phyloP scores from a whole-genome alignment of 2,113 vertebrate species.

The Myodes glareolus region DNA sequence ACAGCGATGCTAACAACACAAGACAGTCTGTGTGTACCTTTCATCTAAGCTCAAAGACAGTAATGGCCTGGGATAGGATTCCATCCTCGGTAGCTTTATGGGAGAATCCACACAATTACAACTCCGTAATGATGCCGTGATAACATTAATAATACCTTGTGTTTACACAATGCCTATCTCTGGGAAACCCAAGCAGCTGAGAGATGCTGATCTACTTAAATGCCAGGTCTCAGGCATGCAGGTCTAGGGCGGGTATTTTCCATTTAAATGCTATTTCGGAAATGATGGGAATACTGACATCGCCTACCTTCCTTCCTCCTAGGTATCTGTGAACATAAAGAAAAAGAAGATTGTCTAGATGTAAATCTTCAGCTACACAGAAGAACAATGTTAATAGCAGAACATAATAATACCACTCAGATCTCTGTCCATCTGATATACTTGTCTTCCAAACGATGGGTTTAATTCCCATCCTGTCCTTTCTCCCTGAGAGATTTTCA shows the following conservation, averaged over 20 bases:
- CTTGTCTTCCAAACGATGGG: conserved; percentile 77
- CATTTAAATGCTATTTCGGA: conserved; percentile 68
- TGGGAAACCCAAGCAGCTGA: conserved; percentile 70
- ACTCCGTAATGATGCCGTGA: conserved; percentile 69
- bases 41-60: conserved; percentile 71
- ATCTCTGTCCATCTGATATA: conserved; percentile 76
- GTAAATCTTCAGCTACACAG: conserved; percentile 67
- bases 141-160: conserved; percentile 79
- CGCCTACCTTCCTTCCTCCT: conserved; percentile 61
- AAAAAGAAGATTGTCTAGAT: conserved; percentile 65
- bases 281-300: conserved; percentile 69
- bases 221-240: conserved; percentile 54
- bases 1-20: conserved; percentile 30
- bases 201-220: conserved; percentile 74
- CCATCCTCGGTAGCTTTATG: conserved; percentile 66
- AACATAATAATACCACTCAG: conserved; percentile 68
- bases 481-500: conserved; percentile 67
- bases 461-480: conserved; percentile 62
- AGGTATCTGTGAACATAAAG: conserved; percentile 69
- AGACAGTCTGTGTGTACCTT: conserved; percentile 40
- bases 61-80: conserved; percentile 61
- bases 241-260: conserved; percentile 67
- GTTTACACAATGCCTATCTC: conserved; percentile 77
- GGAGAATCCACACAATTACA: conserved; percentile 78
- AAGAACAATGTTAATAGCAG: conserved; percentile 76